A percentile compares a stretch with the other conserved stretches of the same genome.
phyloP scores from a whole-genome alignment of 2,888 invertebrate species.

The Psococerastis gibbosa region DNA sequence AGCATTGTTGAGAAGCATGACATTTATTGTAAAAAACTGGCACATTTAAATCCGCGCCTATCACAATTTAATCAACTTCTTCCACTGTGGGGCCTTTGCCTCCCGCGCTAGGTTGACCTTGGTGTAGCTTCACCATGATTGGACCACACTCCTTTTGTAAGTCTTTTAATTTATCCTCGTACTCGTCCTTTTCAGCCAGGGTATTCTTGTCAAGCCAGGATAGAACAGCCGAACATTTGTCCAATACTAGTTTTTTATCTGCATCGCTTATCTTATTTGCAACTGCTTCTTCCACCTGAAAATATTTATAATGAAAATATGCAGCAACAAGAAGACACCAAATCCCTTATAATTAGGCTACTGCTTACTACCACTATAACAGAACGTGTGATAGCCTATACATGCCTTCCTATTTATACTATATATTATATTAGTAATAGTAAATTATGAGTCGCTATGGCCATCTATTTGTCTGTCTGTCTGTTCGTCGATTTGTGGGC shows the following conservation, averaged over 20 bases:
- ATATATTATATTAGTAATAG: too few species aligned
- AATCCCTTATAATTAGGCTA: too few species aligned
- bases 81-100: conserved; percentile 28
- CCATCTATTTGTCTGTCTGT: too few species aligned
- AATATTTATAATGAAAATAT: not conserved
- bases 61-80: conserved; percentile 26
- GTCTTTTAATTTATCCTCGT: conserved; percentile 55
- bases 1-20: too few species aligned
- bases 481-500: too few species aligned
- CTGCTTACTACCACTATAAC: too few species aligned
- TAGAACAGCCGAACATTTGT: conserved; percentile 41
- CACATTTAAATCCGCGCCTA: too few species aligned
- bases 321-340: conserved; percentile 1
- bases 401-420: too few species aligned
- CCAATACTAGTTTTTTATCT: conserved; percentile 44
- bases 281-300: conserved; percentile 35
- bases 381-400: too few species aligned
- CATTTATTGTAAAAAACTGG: too few species aligned
- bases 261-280: conserved; percentile 40
- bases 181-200: conserved; percentile 57
- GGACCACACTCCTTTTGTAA: conserved; percentile 57
- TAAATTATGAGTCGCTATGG: too few species aligned
- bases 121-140: conserved; percentile 68
- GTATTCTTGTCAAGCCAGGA: conserved; percentile 66
- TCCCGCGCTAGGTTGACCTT: conserved; percentile 25